Conservation (phyloP, 2,797 vertebrate genomes). For the Chrysocyon brachyurus region DNA sequence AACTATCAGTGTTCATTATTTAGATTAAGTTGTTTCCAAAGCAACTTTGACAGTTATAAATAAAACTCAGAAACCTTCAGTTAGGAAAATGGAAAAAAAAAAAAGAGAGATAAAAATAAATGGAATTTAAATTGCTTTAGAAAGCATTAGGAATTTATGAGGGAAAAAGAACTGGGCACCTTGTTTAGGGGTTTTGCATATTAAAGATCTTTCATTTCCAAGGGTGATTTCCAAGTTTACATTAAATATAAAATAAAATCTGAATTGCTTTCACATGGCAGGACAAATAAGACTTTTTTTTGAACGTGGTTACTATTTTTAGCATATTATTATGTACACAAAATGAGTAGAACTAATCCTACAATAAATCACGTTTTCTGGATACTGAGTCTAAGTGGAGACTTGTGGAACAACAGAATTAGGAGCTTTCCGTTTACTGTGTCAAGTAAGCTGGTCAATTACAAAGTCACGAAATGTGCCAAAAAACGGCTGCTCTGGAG, state of each 20-base stretch:
- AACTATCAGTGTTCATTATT: conserved; percentile 63
- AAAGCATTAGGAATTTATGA: conserved; percentile 77
- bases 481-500: background rate
- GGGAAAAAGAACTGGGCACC: conserved; percentile 37
- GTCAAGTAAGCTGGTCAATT: conserved; percentile 24
- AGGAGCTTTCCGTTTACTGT: conserved; percentile 15
- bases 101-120: conserved; percentile 77
- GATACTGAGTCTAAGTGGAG: conserved; percentile 4
- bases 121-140: conserved; percentile 76
- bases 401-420: conserved; percentile 36
- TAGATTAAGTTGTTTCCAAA: conserved; percentile 77
- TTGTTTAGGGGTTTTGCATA: conserved; percentile 62
- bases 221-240: conserved; percentile 62
- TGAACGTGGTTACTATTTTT: conserved; percentile 62
- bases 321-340: conserved; percentile 53
- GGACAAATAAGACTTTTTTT: conserved; percentile 30
- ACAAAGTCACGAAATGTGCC: conserved; percentile 22
- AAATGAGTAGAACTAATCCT: conserved; percentile 48
- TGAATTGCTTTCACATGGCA: conserved; percentile 55
- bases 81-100: conserved; percentile 69
- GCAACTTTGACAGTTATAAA: conserved; percentile 75
- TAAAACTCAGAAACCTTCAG: conserved; percentile 70
- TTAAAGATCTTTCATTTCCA: conserved; percentile 78
- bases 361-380: conserved; percentile 68
- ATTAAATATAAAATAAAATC: conserved; percentile 74